Percentiles rank a stretch among this genome's conserved stretches.
phyloP scores from a whole-genome alignment of 2,888 invertebrate genomes.

The Lordiphosa andalusiaca region DNA sequence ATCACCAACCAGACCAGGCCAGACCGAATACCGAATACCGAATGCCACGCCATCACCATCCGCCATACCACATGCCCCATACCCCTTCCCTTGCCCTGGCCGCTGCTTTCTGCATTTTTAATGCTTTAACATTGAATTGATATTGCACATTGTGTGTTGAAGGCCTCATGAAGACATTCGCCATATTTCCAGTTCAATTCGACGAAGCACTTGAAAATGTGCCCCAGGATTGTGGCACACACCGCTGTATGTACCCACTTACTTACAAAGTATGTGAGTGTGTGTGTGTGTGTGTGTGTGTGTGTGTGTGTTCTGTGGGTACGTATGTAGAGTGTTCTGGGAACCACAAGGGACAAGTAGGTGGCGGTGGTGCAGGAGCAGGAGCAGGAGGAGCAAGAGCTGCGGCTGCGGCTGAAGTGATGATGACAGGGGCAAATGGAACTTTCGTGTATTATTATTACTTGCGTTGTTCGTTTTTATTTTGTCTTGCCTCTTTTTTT shows the following conservation, averaged over 20 bases:
- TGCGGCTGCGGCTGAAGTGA: slow-evolving; percentile 37
- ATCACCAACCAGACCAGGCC: slow-evolving; percentile 37
- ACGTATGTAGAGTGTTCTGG: slow-evolving; percentile 5
- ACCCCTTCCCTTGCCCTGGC: too few relatives aligned
- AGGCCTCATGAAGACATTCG: slow-evolving; percentile 5
- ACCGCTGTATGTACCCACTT: not conserved
- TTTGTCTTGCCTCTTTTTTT: slow-evolving; percentile 7
- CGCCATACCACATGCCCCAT: not conserved
- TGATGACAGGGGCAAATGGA: slow-evolving; percentile 62
- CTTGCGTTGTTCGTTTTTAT: slow-evolving; percentile 27
- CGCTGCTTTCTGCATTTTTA: slow-evolving; percentile 20
- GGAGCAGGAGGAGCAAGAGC: slow-evolving; percentile 12
- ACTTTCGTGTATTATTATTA: slow-evolving; percentile 60
- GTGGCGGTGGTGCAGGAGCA: not conserved
- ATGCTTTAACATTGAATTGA: slow-evolving; percentile 14
- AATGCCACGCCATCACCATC: too few relatives aligned
- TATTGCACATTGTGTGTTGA: slow-evolving; percentile 23
- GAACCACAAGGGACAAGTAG: not conserved
- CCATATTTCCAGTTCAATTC: slow-evolving; percentile 24
- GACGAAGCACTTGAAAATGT: slow-evolving; percentile 19
- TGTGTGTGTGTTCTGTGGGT: not conserved
- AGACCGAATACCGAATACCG: slow-evolving; percentile 4
- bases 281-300: too few relatives aligned
- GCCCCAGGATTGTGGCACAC: slow-evolving; percentile 8
- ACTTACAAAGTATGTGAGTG: not conserved